Conservation (phyloP, 2,888 invertebrate species). For the Apodemia zela region DNA sequence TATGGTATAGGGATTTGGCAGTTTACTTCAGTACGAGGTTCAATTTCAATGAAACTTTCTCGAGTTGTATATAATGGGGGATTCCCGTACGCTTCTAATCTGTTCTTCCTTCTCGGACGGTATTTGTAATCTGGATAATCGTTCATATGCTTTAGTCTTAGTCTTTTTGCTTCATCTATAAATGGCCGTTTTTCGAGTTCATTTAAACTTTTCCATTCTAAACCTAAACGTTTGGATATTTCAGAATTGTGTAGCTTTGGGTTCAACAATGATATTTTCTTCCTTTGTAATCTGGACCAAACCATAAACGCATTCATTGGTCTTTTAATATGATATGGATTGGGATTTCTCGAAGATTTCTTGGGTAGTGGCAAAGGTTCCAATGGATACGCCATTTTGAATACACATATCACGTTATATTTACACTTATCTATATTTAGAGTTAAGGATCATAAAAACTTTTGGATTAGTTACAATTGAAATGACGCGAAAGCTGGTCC, state of each 20-base stretch:
- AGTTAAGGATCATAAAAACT: neutral
- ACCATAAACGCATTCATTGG: conserved; percentile 99
- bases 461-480: conserved; percentile 11
- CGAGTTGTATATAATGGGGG: conserved; percentile 53
- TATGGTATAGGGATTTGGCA: conserved; percentile 60
- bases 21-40: conserved; percentile 54
- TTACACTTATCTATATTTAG: neutral
- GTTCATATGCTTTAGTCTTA: conserved; percentile 86
- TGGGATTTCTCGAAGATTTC: conserved; percentile 77
- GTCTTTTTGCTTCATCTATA: conserved; percentile 92
- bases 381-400: conserved; percentile 57
- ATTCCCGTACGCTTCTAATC: conserved; percentile 61
- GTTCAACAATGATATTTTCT: conserved; percentile 91
- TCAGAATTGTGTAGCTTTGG: conserved; percentile 89
- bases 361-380: conserved; percentile 39
- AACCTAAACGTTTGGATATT: conserved; percentile 90
- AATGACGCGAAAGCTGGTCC: conserved; percentile 40
- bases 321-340: conserved; percentile 90
- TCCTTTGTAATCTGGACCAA: conserved; percentile 94
- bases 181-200: conserved; percentile 91
- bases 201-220: conserved; percentile 91
- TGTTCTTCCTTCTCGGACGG: conserved; percentile 82
- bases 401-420: neutral
- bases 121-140: conserved; percentile 88
- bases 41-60: conserved; percentile 60